A percentile compares a stretch with the other conserved stretches of the same genome.
These are phyloP conservation scores for Tapirus terrestris DNA, from an alignment of 2,113 vertebrate genomes.

Conservation along the genomic window DNA sequence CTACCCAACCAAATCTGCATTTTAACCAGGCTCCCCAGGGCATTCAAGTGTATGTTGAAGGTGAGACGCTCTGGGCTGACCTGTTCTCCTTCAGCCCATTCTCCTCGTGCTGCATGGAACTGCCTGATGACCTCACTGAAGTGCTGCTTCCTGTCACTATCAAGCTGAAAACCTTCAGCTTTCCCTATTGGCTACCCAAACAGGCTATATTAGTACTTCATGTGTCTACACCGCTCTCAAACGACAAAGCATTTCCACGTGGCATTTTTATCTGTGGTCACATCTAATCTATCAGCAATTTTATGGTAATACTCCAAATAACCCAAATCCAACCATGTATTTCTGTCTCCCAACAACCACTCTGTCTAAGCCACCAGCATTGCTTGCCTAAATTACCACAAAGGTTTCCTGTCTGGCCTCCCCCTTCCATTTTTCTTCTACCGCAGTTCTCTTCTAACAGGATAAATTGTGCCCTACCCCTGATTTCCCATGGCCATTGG, in stretches of 20 bases:
- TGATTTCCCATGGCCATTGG: neutral
- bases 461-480: neutral
- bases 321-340: neutral
- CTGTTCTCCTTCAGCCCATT: neutral
- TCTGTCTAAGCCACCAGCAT: neutral
- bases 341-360: neutral
- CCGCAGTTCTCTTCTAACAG: neutral
- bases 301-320: neutral
- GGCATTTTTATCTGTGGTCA: neutral
- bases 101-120: accelerated
- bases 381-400: neutral
- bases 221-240: neutral
- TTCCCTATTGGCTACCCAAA: neutral
- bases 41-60: accelerated
- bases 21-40: neutral
- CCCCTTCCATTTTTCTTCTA: neutral
- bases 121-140: neutral
- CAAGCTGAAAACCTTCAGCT: neutral
- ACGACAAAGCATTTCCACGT: neutral
- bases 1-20: neutral
- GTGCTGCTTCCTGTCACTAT: neutral
- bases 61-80: neutral
- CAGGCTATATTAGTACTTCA: too few species aligned
- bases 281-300: neutral
- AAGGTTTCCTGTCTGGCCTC: neutral